Percentiles rank a stretch among this genome's conserved stretches.
phyloP scores from a whole-genome alignment of 2,113 vertebrate species.

The Myotis brandtii region DNA sequence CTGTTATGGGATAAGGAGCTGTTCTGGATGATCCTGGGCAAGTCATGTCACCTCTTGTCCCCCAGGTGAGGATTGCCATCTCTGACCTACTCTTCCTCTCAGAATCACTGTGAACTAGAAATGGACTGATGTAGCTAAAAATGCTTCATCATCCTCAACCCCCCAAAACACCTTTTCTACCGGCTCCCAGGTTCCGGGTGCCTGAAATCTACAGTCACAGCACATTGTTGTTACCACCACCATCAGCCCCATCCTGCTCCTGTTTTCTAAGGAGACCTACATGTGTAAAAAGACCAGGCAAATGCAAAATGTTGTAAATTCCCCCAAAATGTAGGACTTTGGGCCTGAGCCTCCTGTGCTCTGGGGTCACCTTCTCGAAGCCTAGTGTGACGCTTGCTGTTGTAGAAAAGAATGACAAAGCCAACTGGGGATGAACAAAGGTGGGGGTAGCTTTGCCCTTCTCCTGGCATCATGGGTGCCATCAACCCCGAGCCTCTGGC shows the following conservation, averaged over 20 bases:
- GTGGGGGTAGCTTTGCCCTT: not conserved
- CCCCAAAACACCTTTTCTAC: not conserved
- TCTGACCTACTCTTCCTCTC: not conserved
- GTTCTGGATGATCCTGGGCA: not conserved
- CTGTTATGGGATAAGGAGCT: not conserved
- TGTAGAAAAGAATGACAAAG: not conserved
- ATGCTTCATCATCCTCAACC: rapidly evolving
- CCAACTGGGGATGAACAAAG: not conserved
- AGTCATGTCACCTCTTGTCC: not conserved
- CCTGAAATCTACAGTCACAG: not conserved
- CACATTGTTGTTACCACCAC: too few relatives aligned
- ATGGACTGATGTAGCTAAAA: not conserved
- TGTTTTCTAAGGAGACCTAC: not conserved
- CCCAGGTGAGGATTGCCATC: not conserved
- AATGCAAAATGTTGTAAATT: not conserved
- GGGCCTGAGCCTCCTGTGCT: not conserved
- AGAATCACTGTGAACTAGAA: not conserved
- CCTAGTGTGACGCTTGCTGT: rapidly evolving
- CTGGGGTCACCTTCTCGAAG: not conserved
- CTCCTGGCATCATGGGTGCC: not conserved
- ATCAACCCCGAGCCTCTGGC: not conserved
- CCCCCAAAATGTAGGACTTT: not conserved
- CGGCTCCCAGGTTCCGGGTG: not conserved
- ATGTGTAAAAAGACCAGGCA: not conserved
- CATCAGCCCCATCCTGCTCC: not conserved